These are phyloP conservation scores for Ptychobarbus kaznakovi DNA, from an alignment of 2,797 vertebrate species.

Conservation along the genomic window DNA sequence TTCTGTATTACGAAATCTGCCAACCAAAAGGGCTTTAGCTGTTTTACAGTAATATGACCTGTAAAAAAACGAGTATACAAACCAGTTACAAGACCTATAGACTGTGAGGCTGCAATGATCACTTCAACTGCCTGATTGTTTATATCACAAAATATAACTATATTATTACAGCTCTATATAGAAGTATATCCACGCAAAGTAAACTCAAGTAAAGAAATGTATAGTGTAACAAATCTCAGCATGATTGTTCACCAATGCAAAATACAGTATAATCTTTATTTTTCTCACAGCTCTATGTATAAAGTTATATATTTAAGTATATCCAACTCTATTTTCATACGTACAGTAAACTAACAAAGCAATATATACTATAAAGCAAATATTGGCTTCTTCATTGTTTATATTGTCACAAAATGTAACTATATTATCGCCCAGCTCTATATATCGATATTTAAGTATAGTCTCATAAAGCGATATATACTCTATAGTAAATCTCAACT, in stretches of 20 bases:
- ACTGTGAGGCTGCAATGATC: neutral
- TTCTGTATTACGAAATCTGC: neutral
- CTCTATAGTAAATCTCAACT: too few species aligned
- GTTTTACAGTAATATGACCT: constrained; percentile 10
- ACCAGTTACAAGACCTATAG: neutral
- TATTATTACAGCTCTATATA: neutral
- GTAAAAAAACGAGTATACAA: constrained; percentile 4
- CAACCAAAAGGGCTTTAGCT: constrained; percentile 8
- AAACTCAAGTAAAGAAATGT: neutral
- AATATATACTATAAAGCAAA: neutral
- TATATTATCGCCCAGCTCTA: neutral
- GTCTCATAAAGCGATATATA: neutral
- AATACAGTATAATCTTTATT: neutral
- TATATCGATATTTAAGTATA: neutral
- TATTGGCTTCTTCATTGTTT: neutral
- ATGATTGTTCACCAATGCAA: neutral
- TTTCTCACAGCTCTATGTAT: neutral
- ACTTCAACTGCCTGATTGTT: neutral
- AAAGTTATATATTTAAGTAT: neutral
- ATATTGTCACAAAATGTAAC: neutral
- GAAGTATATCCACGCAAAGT: neutral
- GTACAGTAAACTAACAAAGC: neutral
- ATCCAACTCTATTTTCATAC: neutral
- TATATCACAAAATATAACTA: neutral
- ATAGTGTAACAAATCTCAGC: neutral